Evolutionary conservation across 2,797 vertebrate genomes (phyloP).

Genomic region (Crenichthys baileyi): DNA sequence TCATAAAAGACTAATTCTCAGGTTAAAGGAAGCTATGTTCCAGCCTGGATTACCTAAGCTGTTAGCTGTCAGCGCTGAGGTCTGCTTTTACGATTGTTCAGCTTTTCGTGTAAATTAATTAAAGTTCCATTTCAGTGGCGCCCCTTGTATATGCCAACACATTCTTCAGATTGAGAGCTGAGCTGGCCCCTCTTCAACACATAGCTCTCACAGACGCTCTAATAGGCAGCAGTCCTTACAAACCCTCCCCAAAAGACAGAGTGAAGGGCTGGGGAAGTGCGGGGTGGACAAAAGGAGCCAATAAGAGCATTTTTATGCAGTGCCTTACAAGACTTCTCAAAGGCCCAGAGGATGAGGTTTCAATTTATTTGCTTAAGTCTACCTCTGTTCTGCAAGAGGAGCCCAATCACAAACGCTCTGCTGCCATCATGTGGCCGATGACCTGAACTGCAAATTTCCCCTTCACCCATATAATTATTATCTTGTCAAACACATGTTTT

Average conservation of each 20-base stretch:
- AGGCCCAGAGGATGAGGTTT: slow-evolving; percentile 71
- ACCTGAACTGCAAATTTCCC: slow-evolving; percentile 4
- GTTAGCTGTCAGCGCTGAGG: slow-evolving; percentile 68
- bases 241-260: slow-evolving; percentile 60
- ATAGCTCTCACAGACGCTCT: slow-evolving; percentile 75
- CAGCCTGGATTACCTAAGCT: slow-evolving; percentile 66
- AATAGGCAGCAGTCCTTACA: slow-evolving; percentile 74
- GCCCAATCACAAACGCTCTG: slow-evolving; percentile 49
- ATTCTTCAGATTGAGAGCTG: slow-evolving; percentile 78
- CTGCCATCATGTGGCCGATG: slow-evolving; percentile 71
- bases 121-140: slow-evolving; percentile 80
- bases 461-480: neutral
- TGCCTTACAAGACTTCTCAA: slow-evolving; percentile 70
- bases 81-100: slow-evolving; percentile 76
- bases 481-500: neutral
- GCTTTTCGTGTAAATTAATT: slow-evolving; percentile 78
- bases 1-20: slow-evolving; percentile 54
- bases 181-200: slow-evolving; percentile 73
- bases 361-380: slow-evolving; percentile 68
- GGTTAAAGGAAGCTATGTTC: slow-evolving; percentile 68
- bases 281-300: slow-evolving; percentile 20
- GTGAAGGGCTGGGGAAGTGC: neutral
- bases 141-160: slow-evolving; percentile 81
- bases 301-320: slow-evolving; percentile 56
- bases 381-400: slow-evolving; percentile 16